Evolutionary conservation across 2,888 invertebrate genomes (phyloP).

Genomic region (Eumerus sabulonum): DNA sequence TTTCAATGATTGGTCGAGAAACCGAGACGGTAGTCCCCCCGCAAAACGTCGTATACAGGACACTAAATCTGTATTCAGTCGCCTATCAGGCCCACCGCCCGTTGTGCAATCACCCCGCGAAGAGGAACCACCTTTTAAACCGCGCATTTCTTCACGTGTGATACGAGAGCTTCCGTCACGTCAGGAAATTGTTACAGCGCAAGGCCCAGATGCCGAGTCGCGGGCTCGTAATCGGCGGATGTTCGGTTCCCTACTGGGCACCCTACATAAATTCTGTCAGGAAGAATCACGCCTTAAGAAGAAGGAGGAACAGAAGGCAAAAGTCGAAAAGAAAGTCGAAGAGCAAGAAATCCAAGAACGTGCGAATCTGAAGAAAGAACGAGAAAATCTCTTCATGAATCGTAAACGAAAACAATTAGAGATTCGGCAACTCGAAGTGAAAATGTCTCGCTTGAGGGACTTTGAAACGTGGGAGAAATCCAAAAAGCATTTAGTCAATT

Average conservation of each 20-base stretch:
- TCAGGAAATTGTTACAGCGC: conserved; percentile 89
- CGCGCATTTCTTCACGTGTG: conserved; percentile 88
- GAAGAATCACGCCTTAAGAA: conserved; percentile 94
- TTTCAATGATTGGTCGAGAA: conserved; percentile 41
- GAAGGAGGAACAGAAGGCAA: conserved; percentile 89
- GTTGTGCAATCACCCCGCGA: conserved; percentile 67
- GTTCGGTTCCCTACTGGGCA: conserved; percentile 97
- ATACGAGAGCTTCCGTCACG: conserved; percentile 92
- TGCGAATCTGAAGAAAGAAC: conserved; percentile 89
- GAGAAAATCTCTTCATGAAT: conserved; percentile 90
- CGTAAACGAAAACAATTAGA: conserved; percentile 93
- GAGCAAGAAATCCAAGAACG: conserved; percentile 93
- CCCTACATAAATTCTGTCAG: conserved; percentile 95
- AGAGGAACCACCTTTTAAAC: conserved; percentile 74
- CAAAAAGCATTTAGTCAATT: conserved; percentile 87
- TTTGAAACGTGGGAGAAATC: conserved; percentile 93
- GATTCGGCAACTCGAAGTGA: conserved; percentile 92
- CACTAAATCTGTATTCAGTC: conserved; percentile 75
- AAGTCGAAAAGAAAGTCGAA: conserved; percentile 95
- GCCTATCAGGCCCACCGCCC: conserved; percentile 72
- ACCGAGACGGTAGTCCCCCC: conserved; percentile 67
- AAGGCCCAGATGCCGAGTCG: conserved; percentile 90
- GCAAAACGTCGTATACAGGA: conserved; percentile 73
- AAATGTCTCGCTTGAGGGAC: conserved; percentile 92
- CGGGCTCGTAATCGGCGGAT: conserved; percentile 93